Percentiles rank a stretch among this genome's conserved stretches.
Evolutionary conservation across 2,113 vertebrate genomes (phyloP).

Genomic region (Heterocephalus glaber): DNA sequence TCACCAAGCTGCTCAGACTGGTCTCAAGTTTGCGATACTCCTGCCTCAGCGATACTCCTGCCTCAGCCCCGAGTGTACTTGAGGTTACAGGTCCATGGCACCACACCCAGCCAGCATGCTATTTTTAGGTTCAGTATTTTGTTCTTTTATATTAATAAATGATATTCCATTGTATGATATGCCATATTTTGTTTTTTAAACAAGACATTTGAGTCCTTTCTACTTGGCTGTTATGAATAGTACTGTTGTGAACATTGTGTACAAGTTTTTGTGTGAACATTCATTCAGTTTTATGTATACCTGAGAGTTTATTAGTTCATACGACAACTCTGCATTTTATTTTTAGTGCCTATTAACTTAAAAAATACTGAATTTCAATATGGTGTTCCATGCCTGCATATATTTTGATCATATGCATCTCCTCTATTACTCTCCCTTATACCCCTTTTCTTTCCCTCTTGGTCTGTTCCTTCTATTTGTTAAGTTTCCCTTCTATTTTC

Average conservation of each 20-base stretch:
- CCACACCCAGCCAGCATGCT: neutral
- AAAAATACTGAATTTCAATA: too few species aligned
- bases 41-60: neutral
- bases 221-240: too few species aligned
- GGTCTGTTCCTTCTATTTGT: too few species aligned
- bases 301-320: too few species aligned
- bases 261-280: neutral
- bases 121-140: neutral
- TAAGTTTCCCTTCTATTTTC: neutral
- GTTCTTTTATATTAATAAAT: constrained; percentile 47
- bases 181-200: neutral
- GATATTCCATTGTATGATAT: neutral
- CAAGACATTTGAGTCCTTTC: neutral
- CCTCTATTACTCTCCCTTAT: too few species aligned
- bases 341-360: too few species aligned
- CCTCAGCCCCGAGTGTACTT: neutral
- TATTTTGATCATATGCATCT: too few species aligned
- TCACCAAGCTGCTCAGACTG: neutral
- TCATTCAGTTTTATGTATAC: neutral
- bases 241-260: too few species aligned
- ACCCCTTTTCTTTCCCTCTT: neutral
- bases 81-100: neutral
- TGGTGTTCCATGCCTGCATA: too few species aligned
- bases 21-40: neutral
- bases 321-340: too few species aligned